A percentile compares a stretch with the other conserved stretches of the same genome.
Conservation (phyloP, 2,888 invertebrate species). For the Chalcis sispes region DNA sequence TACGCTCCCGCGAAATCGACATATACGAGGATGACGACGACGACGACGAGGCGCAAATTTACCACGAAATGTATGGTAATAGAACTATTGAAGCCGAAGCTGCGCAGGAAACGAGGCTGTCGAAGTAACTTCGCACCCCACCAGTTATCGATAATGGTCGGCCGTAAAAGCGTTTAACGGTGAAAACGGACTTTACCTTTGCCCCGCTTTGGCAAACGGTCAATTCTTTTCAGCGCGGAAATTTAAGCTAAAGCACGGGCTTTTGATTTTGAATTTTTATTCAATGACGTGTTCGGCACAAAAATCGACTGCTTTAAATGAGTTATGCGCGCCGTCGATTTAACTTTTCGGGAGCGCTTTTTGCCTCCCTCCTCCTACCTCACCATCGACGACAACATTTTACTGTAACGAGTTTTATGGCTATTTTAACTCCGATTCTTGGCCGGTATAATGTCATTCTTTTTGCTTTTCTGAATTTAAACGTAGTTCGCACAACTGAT, state of each 20-base stretch:
- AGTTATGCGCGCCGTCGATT: background rate
- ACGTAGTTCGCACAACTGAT: too few species aligned
- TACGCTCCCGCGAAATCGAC: slow-evolving; percentile 52
- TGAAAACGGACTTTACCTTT: slow-evolving; percentile 60
- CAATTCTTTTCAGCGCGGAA: slow-evolving; percentile 29
- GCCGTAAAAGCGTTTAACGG: slow-evolving; percentile 49
- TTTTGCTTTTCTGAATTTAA: too few species aligned
- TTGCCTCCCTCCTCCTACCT: too few species aligned
- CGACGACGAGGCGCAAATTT: slow-evolving; percentile 61
- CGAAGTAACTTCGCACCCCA: slow-evolving; percentile 59
- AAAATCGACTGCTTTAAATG: slow-evolving; percentile 22
- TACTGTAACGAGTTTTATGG: background rate
- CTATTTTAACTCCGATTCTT: too few species aligned
- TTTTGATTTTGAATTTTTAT: slow-evolving; percentile 44
- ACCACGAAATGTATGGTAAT: slow-evolving; percentile 67
- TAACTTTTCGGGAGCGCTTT: background rate
- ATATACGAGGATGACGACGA: slow-evolving; percentile 25
- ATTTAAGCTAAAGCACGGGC: slow-evolving; percentile 19
- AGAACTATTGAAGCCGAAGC: slow-evolving; percentile 60
- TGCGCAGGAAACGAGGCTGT: slow-evolving; percentile 60
- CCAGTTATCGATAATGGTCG: slow-evolving; percentile 58
- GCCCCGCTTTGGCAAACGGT: slow-evolving; percentile 43
- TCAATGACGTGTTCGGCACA: background rate
- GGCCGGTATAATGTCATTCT: too few species aligned
- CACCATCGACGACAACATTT: too few species aligned